Base-by-base conservation (phyloP, 2,888 invertebrate genomes). In the Dendrolimus pini region DNA sequence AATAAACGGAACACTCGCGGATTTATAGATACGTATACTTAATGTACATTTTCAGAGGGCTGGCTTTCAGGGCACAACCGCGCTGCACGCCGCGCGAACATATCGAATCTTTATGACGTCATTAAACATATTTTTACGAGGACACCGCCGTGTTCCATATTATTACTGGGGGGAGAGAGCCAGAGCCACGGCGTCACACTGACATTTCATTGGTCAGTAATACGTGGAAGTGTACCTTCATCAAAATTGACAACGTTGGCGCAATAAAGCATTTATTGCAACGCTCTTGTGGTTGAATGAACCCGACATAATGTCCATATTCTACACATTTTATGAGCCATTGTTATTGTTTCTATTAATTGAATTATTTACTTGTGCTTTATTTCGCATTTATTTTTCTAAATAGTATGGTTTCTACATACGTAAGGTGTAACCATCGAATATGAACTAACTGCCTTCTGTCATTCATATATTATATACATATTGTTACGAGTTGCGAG, bases 61-160 rank as follows among this genome's bases (percentile, higher is more conserved):
- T 78, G 75, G 82, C 82, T 86, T 83, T 85, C 80, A 83, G 70
- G 65, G 64, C 67, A 66, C 77, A 67, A 67, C 70, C 72, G 71
- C 47, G 12, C 47, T 30, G 30, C 30, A 30, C 71, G 73, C 74
- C 74, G 74, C 71, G 74, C 71, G 78, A 80, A 82, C 83, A 83
- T 85, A 85, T 87, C 83, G 83, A 80, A 83, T 82, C 76, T 89
- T 89, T 89, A 90, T 80, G 87, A 82, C 73, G 77, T 82, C 86
- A 89, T 88, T 88, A 89, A 88, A 89, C 84, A 88, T 87, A 89
- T 88, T 89, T 89, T 90, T 89, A 89, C 79, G 89, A 83, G 79
- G 82, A 85, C 82, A 83, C 82, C 79, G 81, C 76, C 80, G 81
- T 80, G 85, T 83, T 77, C 78, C 79, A 74, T 81, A 80, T 82